Evolutionary conservation across 2,888 invertebrate species (phyloP).

Genomic region (Folsomia manolachei): DNA sequence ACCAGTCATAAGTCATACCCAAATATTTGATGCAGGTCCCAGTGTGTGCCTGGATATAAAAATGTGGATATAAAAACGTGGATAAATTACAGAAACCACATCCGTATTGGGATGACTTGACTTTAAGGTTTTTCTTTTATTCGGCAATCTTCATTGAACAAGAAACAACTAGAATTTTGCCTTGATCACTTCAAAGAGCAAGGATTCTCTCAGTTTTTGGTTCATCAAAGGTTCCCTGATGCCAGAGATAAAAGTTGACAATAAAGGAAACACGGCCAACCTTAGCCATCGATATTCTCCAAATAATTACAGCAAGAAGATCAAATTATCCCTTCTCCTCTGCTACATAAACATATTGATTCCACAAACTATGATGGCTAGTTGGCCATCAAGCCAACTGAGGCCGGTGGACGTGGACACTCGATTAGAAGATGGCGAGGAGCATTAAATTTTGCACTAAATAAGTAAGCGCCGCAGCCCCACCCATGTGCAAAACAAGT

Average conservation of each 20-base stretch:
- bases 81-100: too few relatives aligned
- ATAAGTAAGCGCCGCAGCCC: neutral
- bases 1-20: too few relatives aligned
- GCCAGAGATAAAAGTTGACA: neutral
- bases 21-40: too few relatives aligned
- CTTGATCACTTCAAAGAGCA: neutral
- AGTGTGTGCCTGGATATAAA: too few relatives aligned
- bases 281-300: neutral
- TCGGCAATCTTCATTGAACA: neutral
- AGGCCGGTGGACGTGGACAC: neutral
- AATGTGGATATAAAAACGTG: too few relatives aligned
- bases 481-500: neutral
- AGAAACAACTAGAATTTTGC: neutral
- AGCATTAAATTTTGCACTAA: neutral
- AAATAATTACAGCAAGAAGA: neutral
- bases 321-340: too few relatives aligned
- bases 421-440: slow-evolving; percentile 5
- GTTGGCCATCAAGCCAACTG: neutral
- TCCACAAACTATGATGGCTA: too few relatives aligned
- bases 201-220: neutral
- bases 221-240: neutral
- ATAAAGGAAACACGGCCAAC: neutral
- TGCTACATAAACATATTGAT: too few relatives aligned
- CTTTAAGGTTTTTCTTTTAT: neutral
- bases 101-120: neutral